Percentiles rank a stretch among this genome's conserved stretches.
phyloP scores from a whole-genome alignment of 2,888 invertebrate species.

The Flexamia atlantica region DNA sequence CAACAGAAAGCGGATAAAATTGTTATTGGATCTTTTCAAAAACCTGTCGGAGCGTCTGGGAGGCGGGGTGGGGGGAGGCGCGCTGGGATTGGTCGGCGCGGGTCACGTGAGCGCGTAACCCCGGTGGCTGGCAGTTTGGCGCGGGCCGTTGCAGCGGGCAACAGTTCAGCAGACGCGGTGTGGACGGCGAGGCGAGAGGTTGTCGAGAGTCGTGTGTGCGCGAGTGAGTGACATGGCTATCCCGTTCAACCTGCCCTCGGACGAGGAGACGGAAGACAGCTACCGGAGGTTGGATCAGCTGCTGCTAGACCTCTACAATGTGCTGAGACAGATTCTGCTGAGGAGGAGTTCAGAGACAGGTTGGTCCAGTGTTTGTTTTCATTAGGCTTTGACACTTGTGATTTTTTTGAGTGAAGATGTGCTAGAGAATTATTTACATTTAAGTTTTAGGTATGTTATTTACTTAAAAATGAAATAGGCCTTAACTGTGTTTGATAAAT shows the following conservation, averaged over 20 bases:
- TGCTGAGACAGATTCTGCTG: constrained; percentile 77
- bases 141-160: constrained; percentile 20
- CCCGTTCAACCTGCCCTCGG: constrained; percentile 79
- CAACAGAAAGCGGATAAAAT: constrained; percentile 62
- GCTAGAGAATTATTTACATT: no score
- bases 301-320: constrained; percentile 78
- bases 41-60: constrained; percentile 61
- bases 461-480: no score
- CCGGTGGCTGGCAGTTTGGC: constrained; percentile 62
- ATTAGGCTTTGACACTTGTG: neutral
- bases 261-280: constrained; percentile 78
- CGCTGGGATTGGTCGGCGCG: constrained; percentile 64
- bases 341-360: constrained; percentile 31
- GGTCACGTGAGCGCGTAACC: constrained; percentile 65
- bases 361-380: constrained; percentile 7
- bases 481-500: no score
- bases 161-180: constrained; percentile 28
- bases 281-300: constrained; percentile 79
- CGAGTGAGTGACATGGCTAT: constrained; percentile 76
- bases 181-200: constrained; percentile 39
- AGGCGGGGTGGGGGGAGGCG: constrained; percentile 59
- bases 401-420: no score
- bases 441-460: no score
- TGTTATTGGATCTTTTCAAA: constrained; percentile 64
- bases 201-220: constrained; percentile 23